phyloP scores from a whole-genome alignment of 2,797 vertebrate genomes.

The Carcharodon carcharias region DNA sequence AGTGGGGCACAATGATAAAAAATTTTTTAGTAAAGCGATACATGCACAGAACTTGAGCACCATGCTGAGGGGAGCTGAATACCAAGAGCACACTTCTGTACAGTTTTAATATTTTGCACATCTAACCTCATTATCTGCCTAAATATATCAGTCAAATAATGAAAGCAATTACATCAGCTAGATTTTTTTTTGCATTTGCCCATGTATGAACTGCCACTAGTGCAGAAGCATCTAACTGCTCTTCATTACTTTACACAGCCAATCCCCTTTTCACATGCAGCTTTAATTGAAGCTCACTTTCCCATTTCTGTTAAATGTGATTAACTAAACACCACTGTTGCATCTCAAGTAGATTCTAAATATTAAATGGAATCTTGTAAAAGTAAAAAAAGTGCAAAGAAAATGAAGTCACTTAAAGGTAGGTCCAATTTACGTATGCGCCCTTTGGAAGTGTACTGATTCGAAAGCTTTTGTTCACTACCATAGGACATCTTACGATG shows the following conservation, averaged over 20 bases:
- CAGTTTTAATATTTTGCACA: not conserved
- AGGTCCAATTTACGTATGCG: not conserved
- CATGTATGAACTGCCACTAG: not conserved
- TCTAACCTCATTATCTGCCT: not conserved
- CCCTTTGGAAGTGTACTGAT: not conserved
- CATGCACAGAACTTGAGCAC: not conserved
- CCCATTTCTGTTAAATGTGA: not conserved
- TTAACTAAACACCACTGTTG: not conserved
- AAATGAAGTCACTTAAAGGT: not conserved
- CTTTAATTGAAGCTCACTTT: not conserved
- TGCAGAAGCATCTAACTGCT: not conserved
- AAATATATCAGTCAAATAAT: not conserved
- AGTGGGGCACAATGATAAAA: not conserved
- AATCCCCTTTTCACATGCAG: slow-evolving; percentile 6
- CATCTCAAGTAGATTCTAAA: not conserved
- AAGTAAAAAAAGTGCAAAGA: not conserved
- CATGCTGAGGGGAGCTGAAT: not conserved
- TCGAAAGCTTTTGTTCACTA: not conserved
- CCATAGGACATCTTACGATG: not conserved
- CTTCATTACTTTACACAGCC: not conserved
- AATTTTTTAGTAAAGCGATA: not conserved
- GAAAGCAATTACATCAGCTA: not conserved
- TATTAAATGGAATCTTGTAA: slow-evolving; percentile 3
- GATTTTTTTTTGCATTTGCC: not conserved
- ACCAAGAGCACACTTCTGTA: not conserved